Conservation (phyloP, 2,113 vertebrate species). For the Sturnus vulgaris region DNA sequence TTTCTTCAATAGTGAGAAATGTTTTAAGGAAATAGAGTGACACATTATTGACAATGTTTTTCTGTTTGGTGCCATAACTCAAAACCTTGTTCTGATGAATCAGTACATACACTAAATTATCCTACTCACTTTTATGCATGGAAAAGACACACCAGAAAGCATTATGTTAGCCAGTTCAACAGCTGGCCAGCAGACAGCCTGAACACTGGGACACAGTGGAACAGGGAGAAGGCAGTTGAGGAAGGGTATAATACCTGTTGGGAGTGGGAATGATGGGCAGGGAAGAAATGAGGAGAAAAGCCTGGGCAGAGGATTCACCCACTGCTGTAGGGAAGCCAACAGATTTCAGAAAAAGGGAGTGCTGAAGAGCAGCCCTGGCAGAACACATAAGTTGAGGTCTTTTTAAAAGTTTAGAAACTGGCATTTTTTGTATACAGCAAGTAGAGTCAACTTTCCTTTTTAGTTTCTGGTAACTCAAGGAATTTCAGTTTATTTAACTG, state of each 20-base stretch:
- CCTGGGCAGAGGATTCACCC: background rate
- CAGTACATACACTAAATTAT: background rate
- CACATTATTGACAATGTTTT: background rate
- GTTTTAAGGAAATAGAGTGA: background rate
- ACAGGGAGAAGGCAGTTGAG: background rate
- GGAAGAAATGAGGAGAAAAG: background rate
- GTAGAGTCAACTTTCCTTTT: background rate
- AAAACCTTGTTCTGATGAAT: background rate
- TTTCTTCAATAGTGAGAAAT: background rate
- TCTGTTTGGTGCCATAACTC: background rate
- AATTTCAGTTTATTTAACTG: background rate
- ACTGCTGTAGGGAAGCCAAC: background rate
- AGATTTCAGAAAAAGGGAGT: background rate
- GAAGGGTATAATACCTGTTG: background rate
- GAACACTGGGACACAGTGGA: background rate
- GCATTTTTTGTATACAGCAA: background rate
- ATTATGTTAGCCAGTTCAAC: background rate
- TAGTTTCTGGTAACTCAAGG: background rate
- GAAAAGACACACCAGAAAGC: background rate
- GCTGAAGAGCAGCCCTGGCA: accelerated
- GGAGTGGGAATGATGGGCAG: background rate
- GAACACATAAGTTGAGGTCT: background rate
- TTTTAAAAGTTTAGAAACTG: background rate
- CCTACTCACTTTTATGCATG: background rate
- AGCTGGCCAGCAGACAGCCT: background rate